phyloP scores from a whole-genome alignment of 2,113 vertebrate genomes.

The Leucoraja erinaceus region DNA sequence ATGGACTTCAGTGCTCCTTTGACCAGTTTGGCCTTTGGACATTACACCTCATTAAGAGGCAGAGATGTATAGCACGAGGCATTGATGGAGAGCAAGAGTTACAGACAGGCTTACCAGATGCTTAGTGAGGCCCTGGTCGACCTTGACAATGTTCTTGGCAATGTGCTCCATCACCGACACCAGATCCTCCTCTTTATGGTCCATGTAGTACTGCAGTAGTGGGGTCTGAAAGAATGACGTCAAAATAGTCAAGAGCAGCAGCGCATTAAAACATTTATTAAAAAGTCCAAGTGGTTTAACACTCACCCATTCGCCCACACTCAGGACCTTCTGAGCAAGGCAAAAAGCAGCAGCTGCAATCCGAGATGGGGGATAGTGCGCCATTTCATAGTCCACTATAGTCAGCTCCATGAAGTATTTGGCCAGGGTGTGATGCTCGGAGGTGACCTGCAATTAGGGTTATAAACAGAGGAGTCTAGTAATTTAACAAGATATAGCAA shows the following conservation, averaged over 20 bases:
- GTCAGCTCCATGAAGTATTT: constrained; percentile 78
- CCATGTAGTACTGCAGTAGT: constrained; percentile 61
- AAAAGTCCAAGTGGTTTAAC: neutral
- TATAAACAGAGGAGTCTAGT: neutral
- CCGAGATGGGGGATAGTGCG: constrained; percentile 69
- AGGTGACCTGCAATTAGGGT: constrained; percentile 55
- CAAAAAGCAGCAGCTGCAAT: constrained; percentile 69
- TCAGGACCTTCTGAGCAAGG: constrained; percentile 66
- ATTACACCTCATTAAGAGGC: too few relatives aligned
- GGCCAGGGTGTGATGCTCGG: constrained; percentile 65
- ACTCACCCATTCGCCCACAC: constrained; percentile 68
- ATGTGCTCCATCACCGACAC: constrained; percentile 68
- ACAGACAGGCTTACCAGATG: constrained; percentile 58
- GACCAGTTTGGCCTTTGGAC: too few relatives aligned
- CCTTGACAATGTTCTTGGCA: constrained; percentile 71
- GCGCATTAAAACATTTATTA: neutral
- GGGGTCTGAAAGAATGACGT: constrained; percentile 47
- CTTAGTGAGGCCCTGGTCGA: constrained; percentile 61
- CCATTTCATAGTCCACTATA: constrained; percentile 76
- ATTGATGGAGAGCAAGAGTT: too few relatives aligned
- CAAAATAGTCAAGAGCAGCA: neutral
- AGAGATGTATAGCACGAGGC: too few relatives aligned
- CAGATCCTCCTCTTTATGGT: constrained; percentile 60
- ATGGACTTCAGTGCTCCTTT: too few relatives aligned
- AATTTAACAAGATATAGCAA: too few relatives aligned